Evolutionary conservation across 2,113 vertebrate species (phyloP), one percentile per base, ranked within the genome.

Genomic region (Tetrao urogallus): DNA sequence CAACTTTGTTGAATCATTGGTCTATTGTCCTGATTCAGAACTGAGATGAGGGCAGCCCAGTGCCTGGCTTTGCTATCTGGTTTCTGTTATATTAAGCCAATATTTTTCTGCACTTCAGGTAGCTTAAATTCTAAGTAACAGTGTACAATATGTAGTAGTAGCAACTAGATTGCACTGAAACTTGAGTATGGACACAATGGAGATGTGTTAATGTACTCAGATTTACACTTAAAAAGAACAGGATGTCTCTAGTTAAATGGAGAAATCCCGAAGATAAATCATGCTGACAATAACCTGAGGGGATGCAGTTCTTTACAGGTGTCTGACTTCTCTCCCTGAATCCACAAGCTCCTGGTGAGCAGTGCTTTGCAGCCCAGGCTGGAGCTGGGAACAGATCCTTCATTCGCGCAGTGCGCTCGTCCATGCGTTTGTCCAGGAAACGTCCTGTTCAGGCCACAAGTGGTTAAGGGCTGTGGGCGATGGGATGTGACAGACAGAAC

Each of bases 391-490:
- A 4, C 28, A 42, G 19, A 15, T 54, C 40, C 17, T 47, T 38
- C 28, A n/a, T 80, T 47, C 27, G 1, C 14, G 36, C 38, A 38
- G 18, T n/a, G 6, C 42, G 2, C 12, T 78, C 3, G 21, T 19
- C 9, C 1, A 0, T 1, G 4, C 28, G 8, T 61, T 52, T 4
- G 1, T 22, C 6, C 19, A 1, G 65, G 57, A 48, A 13, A 13
- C 12, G 11, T 48, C 2, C n/a, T n/a, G 38, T 8, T n/a, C 2
- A 8, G 89, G 47, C 75, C 74, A 38, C 10, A 36, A 17, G 72
- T 11, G 36, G 91, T 81, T 81, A n/a, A 61, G 7, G 25, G 4
- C 64, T 7, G 42, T 17, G 24, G 10, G 2, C 14, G 71, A 20
- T 48, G 43, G 63, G 73, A n/a, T 17, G 24, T 71, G 89, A 32